These are phyloP conservation scores for Megastigmus dorsalis DNA, from an alignment of 2,888 invertebrate genomes.

Conservation along the genomic window DNA sequence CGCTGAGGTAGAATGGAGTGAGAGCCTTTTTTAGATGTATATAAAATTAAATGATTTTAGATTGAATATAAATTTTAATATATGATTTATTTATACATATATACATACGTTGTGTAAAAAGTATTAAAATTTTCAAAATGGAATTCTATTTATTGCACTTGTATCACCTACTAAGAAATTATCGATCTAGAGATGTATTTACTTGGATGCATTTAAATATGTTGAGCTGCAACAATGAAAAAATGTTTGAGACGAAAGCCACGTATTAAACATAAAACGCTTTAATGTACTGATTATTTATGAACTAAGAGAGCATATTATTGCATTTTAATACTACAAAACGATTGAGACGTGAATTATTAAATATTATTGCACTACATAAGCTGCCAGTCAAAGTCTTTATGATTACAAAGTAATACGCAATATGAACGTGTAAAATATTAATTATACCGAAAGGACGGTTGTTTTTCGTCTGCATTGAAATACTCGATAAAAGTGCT, in stretches of 20 bases:
- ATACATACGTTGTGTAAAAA: constrained; percentile 12
- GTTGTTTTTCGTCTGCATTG: constrained; percentile 6
- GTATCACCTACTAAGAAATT: background rate
- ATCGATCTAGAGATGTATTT: constrained; percentile 16
- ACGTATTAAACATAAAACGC: background rate
- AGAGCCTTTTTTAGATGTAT: constrained; percentile 23
- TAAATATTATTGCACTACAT: constrained; percentile 26
- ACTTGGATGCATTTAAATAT: constrained; percentile 11
- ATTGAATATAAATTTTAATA: constrained; percentile 19
- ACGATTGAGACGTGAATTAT: background rate
- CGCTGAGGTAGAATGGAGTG: background rate
- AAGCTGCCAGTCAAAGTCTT: constrained; percentile 37
- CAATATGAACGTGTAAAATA: constrained; percentile 16
- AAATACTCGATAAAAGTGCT: constrained; percentile 42
- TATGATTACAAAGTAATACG: constrained; percentile 14
- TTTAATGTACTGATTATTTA: background rate
- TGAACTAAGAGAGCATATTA: background rate
- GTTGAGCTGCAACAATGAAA: background rate
- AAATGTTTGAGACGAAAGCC: background rate
- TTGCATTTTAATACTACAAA: constrained; percentile 17
- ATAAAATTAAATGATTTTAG: constrained; percentile 21
- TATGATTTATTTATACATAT: constrained; percentile 25
- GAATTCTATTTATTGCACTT: constrained; percentile 9
- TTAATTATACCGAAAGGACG: constrained; percentile 32
- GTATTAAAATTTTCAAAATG: constrained; percentile 6